Conservation (phyloP, 2,797 vertebrate species). For the Zenarchopterus dispar region DNA sequence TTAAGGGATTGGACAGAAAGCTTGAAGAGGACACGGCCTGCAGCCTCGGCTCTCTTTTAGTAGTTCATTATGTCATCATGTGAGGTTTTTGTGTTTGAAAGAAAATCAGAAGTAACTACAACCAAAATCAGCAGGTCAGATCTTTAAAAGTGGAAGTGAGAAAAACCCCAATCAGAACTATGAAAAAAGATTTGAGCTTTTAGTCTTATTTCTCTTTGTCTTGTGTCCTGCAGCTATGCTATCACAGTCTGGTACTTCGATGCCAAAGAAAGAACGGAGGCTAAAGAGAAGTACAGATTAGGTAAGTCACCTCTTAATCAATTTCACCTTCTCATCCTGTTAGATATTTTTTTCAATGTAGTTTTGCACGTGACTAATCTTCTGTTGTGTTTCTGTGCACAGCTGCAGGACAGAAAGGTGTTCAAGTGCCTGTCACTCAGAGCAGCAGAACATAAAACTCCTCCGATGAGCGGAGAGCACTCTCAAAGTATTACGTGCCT, state of each 20-base stretch:
- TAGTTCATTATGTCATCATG: too few relatives aligned
- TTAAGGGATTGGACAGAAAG: too few relatives aligned
- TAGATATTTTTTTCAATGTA: neutral
- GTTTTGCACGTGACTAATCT: constrained; percentile 18
- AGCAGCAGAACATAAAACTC: constrained; percentile 80
- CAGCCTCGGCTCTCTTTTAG: too few relatives aligned
- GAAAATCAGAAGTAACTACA: too few relatives aligned
- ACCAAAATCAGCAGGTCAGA: too few relatives aligned
- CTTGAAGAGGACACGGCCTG: too few relatives aligned
- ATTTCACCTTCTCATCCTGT: neutral
- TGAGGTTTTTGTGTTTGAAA: too few relatives aligned
- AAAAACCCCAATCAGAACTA: neutral
- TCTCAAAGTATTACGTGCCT: constrained; percentile 68
- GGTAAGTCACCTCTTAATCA: constrained; percentile 71
- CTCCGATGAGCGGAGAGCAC: constrained; percentile 53
- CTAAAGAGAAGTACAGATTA: constrained; percentile 90
- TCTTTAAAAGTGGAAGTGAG: neutral
- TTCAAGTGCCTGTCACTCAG: constrained; percentile 86
- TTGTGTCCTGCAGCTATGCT: constrained; percentile 79
- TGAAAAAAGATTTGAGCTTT: too few relatives aligned
- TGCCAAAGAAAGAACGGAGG: constrained; percentile 90
- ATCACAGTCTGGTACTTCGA: constrained; percentile 98
- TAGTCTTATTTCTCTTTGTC: constrained; percentile 3
- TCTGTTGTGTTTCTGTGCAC: constrained; percentile 46
- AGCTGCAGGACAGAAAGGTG: constrained; percentile 89